A percentile compares a stretch with the other conserved stretches of the same genome.
Evolutionary conservation across 2,113 vertebrate species (phyloP).

Genomic region (Nematolebias whitei): DNA sequence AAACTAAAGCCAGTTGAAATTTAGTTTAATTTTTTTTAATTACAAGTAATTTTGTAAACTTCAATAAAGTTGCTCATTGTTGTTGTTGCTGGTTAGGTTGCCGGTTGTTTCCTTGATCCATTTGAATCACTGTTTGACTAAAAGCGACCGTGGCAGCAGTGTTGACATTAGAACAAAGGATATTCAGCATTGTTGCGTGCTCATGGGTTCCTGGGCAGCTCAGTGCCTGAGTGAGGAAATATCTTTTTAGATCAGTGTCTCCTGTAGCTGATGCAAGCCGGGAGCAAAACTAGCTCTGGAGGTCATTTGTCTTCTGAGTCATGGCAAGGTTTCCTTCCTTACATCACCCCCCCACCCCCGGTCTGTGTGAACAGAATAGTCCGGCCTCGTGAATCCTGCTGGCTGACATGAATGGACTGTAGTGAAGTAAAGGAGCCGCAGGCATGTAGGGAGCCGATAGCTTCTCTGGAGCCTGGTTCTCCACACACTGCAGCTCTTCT

Average conservation of each 20-base stretch:
- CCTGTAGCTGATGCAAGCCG: slow-evolving; percentile 70
- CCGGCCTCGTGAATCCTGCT: slow-evolving; percentile 59
- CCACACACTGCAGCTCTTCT: slow-evolving; percentile 14
- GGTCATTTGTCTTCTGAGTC: slow-evolving; percentile 51
- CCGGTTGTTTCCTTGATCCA: not conserved
- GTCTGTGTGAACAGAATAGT: slow-evolving; percentile 48
- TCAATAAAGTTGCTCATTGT: not conserved
- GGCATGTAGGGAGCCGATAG: slow-evolving; percentile 25
- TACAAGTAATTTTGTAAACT: no score
- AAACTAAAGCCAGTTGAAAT: no score
- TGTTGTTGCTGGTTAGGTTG: not conserved
- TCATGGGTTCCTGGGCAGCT: slow-evolving; percentile 20
- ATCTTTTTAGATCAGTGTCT: slow-evolving; percentile 26
- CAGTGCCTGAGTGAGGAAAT: slow-evolving; percentile 23
- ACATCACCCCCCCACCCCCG: not conserved
- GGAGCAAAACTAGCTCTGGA: slow-evolving; percentile 63
- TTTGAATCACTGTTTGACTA: not conserved
- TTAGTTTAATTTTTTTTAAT: no score
- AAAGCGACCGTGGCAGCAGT: slow-evolving; percentile 21
- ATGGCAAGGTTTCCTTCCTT: slow-evolving; percentile 65
- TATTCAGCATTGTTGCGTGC: slow-evolving; percentile 24
- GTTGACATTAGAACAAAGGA: slow-evolving; percentile 36
- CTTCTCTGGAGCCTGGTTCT: slow-evolving; percentile 13
- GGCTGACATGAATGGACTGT: slow-evolving; percentile 65
- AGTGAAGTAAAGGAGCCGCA: slow-evolving; percentile 64